A percentile compares a stretch with the other conserved stretches of the same genome.
Evolutionary conservation across 2,113 vertebrate genomes (phyloP).

Genomic region (Tetraodon nigroviridis): DNA sequence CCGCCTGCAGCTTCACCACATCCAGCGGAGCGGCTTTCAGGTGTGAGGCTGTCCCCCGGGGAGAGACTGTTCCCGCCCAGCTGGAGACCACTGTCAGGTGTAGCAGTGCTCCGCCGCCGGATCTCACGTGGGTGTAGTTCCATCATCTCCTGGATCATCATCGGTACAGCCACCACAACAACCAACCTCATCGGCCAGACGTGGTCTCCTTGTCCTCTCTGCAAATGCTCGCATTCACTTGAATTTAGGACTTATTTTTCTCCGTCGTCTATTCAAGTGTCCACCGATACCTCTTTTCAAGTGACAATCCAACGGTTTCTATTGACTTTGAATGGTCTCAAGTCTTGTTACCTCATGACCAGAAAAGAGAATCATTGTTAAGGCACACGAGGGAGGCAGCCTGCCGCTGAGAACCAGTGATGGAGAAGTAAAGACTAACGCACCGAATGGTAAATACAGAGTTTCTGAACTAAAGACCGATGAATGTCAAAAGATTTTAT

Average conservation of each 20-base stretch:
- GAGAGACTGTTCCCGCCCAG: slow-evolving; percentile 47
- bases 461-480: slow-evolving; percentile 66
- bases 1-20: slow-evolving; percentile 92
- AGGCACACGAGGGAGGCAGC: too few species aligned
- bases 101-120: slow-evolving; percentile 25
- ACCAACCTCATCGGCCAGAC: slow-evolving; percentile 60
- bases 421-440: slow-evolving; percentile 37
- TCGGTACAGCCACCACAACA: slow-evolving; percentile 57
- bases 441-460: slow-evolving; percentile 45
- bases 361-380: slow-evolving; percentile 33
- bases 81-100: slow-evolving; percentile 51
- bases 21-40: slow-evolving; percentile 95
- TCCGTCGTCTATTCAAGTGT: slow-evolving; percentile 60
- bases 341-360: slow-evolving; percentile 63
- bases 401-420: slow-evolving; percentile 9
- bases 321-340: slow-evolving; percentile 58
- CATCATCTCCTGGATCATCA: slow-evolving; percentile 47
- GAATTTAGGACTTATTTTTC: slow-evolving; percentile 58
- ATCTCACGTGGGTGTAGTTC: slow-evolving; percentile 22
- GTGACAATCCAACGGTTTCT: slow-evolving; percentile 67
- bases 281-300: slow-evolving; percentile 67
- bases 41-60: slow-evolving; percentile 81
- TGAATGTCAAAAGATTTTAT: slow-evolving; percentile 73
- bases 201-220: slow-evolving; percentile 53
- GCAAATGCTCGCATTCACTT: slow-evolving; percentile 80